Conservation (phyloP, 2,113 vertebrate species). For the Euleptes europaea region DNA sequence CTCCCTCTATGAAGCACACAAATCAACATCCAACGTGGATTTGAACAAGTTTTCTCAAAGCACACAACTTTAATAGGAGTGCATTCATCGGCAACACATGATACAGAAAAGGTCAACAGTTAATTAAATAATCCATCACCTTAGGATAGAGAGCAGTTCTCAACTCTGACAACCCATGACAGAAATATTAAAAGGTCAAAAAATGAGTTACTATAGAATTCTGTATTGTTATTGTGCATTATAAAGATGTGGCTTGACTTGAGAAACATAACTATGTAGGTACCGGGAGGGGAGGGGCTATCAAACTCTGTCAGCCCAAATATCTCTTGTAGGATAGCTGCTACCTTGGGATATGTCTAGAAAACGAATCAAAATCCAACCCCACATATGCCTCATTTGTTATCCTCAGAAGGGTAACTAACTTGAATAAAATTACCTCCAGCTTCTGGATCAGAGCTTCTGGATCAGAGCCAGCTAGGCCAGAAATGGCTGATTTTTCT, state of each 20-base stretch:
- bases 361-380: no score
- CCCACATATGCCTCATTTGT: no score
- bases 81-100: constrained; percentile 92
- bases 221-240: constrained; percentile 73
- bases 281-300: constrained; percentile 36
- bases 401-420: not conserved
- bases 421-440: constrained; percentile 6
- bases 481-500: no score
- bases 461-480: no score
- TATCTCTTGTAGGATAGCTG: constrained; percentile 36
- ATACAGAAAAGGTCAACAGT: constrained; percentile 98
- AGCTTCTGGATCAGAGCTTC: no score
- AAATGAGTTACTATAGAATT: constrained; percentile 83
- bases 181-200: constrained; percentile 98
- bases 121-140: constrained; percentile 99
- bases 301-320: constrained; percentile 27
- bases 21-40: constrained; percentile 77
- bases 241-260: constrained; percentile 70
- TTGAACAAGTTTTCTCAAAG: constrained; percentile 78
- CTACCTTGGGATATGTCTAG: constrained; percentile 26
- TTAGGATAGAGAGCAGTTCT: constrained; percentile 89
- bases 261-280: constrained; percentile 33
- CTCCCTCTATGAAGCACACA: constrained; percentile 38
- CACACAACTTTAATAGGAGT: constrained; percentile 85
- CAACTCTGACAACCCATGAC: constrained; percentile 91